Evolutionary conservation across 92 coral and sea anemone genomes (phyloP).

Genomic region (Anthopleura xanthogrammica): DNA sequence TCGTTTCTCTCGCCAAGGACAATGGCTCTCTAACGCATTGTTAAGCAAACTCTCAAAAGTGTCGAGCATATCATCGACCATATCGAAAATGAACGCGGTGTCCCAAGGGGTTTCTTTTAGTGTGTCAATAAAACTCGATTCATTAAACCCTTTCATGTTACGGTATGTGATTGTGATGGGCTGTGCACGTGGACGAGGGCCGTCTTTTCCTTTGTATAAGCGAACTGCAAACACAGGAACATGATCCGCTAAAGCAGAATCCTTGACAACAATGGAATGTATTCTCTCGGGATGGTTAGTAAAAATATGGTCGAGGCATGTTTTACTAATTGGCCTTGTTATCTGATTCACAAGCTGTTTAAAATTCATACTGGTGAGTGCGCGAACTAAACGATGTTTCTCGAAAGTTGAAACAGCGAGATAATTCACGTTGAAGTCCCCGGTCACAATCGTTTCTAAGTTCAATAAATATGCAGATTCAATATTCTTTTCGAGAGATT

Average conservation of each 20-base stretch:
- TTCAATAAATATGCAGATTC: neutral
- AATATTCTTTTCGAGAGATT: neutral
- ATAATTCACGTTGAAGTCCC: neutral
- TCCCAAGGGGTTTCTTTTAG: conserved; percentile 33
- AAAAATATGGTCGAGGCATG: neutral
- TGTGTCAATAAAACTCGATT: conserved; percentile 17
- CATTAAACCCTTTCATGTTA: conserved; percentile 40
- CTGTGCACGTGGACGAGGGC: neutral
- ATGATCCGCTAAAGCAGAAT: neutral
- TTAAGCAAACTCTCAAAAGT: conserved; percentile 34
- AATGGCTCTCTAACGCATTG: conserved; percentile 5
- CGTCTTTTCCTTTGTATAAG: conserved; percentile 13
- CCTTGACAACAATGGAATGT: neutral
- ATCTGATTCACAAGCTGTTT: neutral
- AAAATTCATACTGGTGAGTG: neutral
- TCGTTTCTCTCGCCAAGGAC: conserved; percentile 42
- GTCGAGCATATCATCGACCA: conserved; percentile 18
- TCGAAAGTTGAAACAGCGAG: neutral
- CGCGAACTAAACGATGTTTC: too few relatives aligned
- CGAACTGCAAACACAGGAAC: conserved; percentile 8
- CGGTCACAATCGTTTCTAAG: neutral
- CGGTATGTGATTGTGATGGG: conserved; percentile 28
- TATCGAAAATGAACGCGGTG: conserved; percentile 27
- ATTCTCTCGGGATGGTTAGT: neutral
- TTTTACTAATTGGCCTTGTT: neutral